These are phyloP conservation scores for Cyanoliseus patagonus DNA, from an alignment of 2,113 vertebrate species.

Conservation along the genomic window DNA sequence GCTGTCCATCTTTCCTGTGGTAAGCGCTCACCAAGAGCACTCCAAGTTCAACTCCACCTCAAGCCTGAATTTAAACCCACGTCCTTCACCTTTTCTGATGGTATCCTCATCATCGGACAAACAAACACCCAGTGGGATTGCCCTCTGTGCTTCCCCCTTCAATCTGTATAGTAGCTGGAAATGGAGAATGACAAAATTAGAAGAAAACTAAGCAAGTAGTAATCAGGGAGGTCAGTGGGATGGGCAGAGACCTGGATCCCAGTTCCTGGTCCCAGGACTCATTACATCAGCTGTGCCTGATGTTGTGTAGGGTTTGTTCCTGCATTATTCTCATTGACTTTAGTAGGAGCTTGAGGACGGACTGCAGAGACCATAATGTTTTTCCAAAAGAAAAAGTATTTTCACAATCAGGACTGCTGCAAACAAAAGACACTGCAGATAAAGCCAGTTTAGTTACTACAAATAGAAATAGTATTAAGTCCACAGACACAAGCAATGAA, in stretches of 20 bases:
- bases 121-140: not conserved
- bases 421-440: not conserved
- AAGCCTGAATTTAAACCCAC: not conserved
- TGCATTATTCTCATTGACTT: not conserved
- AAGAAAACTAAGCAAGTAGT: not conserved
- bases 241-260: not conserved
- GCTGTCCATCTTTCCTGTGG: not conserved
- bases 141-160: not conserved
- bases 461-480: not conserved
- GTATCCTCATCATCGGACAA: not conserved
- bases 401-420: not conserved
- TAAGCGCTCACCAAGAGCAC: not conserved
- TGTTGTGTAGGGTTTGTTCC: not conserved
- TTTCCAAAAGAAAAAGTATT: not conserved
- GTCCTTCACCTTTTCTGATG: not conserved
- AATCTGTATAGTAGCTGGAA: not conserved
- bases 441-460: not conserved
- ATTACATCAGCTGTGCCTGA: not conserved
- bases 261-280: not conserved
- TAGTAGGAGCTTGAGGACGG: not conserved
- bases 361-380: not conserved
- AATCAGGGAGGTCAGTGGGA: not conserved
- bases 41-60: not conserved
- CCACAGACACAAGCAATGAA: not conserved
- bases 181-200: not conserved